Percentiles rank a stretch among this genome's conserved stretches.
Evolutionary conservation across 1,140 invertebrate species (phyloP).

Genomic region (Leptinotarsa defecta): DNA sequence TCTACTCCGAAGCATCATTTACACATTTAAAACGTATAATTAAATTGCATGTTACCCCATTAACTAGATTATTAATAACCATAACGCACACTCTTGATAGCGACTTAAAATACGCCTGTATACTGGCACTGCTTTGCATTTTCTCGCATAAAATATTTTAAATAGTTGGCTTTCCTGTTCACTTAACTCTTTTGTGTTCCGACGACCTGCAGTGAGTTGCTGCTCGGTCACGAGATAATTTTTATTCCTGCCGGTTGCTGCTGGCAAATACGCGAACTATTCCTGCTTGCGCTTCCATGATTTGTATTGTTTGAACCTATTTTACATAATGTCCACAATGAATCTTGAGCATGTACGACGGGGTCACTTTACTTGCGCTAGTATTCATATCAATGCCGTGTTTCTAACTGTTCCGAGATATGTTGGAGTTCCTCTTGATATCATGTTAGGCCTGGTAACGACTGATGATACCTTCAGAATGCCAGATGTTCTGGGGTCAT

Average conservation of each 20-base stretch:
- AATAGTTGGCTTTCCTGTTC: constrained; percentile 42
- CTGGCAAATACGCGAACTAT: constrained; percentile 43
- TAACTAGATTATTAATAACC: constrained; percentile 19
- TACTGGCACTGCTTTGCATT: constrained; percentile 23
- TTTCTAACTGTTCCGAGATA: constrained; percentile 1
- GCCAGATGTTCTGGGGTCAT: too few species aligned
- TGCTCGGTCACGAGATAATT: constrained; percentile 42
- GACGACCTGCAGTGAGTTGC: constrained; percentile 43
- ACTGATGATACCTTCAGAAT: too few species aligned
- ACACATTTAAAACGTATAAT: not conserved
- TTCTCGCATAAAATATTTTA: constrained; percentile 36
- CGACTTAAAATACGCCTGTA: constrained; percentile 4
- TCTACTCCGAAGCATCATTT: not conserved
- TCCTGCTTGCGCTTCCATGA: constrained; percentile 40
- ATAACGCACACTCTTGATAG: constrained; percentile 14
- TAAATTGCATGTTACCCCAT: constrained; percentile 4
- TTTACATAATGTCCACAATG: constrained; percentile 40
- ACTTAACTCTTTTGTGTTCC: constrained; percentile 35
- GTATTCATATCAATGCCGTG: constrained; percentile 9
- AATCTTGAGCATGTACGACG: constrained; percentile 26
- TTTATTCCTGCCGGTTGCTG: constrained; percentile 40
- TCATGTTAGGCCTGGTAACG: not conserved
- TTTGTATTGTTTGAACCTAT: constrained; percentile 36
- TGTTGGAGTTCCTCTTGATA: not conserved
- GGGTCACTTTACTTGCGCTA: constrained; percentile 11